Conservation (phyloP, 1,140 invertebrate species). For the Sarcophaga bullata region DNA sequence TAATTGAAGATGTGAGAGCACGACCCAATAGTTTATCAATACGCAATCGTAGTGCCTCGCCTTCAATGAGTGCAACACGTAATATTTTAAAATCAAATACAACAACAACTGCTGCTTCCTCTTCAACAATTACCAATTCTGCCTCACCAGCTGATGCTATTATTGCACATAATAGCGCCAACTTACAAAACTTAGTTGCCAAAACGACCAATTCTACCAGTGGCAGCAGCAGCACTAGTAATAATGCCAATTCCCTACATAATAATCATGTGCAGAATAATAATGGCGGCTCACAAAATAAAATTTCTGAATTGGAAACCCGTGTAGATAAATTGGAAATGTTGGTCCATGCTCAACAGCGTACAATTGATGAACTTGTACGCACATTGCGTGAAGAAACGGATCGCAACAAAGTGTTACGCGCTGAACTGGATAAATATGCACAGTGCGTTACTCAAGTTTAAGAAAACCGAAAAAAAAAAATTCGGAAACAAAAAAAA, state of each 20-base stretch:
- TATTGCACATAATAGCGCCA: conserved; percentile 19
- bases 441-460: conserved; percentile 72
- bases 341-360: conserved; percentile 70
- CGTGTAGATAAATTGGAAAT: conserved; percentile 71
- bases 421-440: conserved; percentile 71
- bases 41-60: conserved; percentile 60
- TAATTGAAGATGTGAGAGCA: conserved; percentile 54
- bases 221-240: neutral
- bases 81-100: conserved; percentile 24
- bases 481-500: too few relatives aligned
- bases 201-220: neutral
- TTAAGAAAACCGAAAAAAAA: conserved; percentile 53
- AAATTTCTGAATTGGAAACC: conserved; percentile 59
- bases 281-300: conserved; percentile 12
- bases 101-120: neutral
- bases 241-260: conserved; percentile 26
- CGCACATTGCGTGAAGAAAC: conserved; percentile 69
- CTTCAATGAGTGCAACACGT: conserved; percentile 25
- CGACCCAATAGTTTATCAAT: conserved; percentile 61
- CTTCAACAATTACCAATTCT: conserved; percentile 12
- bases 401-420: conserved; percentile 70
- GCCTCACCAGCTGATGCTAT: conserved; percentile 35
- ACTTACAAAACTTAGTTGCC: neutral
- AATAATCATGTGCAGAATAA: neutral
- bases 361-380: conserved; percentile 70